Evolutionary conservation across 1,140 invertebrate species (phyloP).

Genomic region (Eurytemora carolleeae): DNA sequence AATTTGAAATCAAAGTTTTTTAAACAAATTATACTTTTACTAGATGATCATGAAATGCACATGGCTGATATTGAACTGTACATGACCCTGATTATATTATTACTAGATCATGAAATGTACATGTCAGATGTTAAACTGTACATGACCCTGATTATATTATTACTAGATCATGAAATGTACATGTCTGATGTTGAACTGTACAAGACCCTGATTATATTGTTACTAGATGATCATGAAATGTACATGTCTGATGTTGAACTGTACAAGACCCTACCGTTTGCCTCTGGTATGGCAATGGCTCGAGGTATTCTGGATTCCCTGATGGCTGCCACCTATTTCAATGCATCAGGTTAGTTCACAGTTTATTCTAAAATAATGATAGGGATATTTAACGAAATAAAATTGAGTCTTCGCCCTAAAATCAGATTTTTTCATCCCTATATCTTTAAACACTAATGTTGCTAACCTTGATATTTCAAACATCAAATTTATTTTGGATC

Average conservation of each 20-base stretch:
- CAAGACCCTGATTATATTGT: slow-evolving; percentile 78
- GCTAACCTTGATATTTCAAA: too few species aligned
- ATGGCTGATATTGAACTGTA: slow-evolving; percentile 82
- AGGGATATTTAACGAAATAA: too few species aligned
- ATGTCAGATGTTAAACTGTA: slow-evolving; percentile 82
- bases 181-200: slow-evolving; percentile 82
- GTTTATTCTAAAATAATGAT: too few species aligned
- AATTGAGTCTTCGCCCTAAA: too few species aligned
- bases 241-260: slow-evolving; percentile 68
- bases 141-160: slow-evolving; percentile 83
- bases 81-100: slow-evolving; percentile 83
- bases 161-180: neutral
- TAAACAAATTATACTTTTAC: slow-evolving; percentile 61
- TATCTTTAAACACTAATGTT: too few species aligned
- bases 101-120: neutral
- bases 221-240: neutral
- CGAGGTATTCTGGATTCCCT: slow-evolving; percentile 85
- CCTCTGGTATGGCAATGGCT: slow-evolving; percentile 95
- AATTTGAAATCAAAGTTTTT: too few species aligned
- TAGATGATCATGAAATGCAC: neutral
- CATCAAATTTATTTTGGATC: too few species aligned
- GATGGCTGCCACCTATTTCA: slow-evolving; percentile 56
- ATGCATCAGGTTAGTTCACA: slow-evolving; percentile 5
- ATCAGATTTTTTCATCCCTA: too few species aligned
- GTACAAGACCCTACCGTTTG: slow-evolving; percentile 96